Conservation (phyloP, 2,113 vertebrate species). For the Hippoglossus stenolepis region DNA sequence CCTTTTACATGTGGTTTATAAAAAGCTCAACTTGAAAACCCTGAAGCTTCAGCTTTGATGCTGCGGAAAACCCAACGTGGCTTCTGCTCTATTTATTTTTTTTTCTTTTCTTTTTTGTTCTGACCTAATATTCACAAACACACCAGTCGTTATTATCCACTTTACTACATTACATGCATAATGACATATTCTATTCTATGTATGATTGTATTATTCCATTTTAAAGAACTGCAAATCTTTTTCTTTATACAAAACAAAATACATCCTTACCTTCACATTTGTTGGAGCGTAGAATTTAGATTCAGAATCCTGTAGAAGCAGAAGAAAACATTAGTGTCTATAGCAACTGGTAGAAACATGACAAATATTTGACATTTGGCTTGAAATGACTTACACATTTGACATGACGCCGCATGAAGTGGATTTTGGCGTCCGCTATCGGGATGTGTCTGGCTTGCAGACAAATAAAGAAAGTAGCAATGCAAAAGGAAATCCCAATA, state of each 20-base stretch:
- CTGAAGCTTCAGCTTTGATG: conserved; percentile 36
- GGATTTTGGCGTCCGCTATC: accelerated
- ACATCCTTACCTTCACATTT: conserved; percentile 54
- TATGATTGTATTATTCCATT: not conserved
- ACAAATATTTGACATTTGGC: no score
- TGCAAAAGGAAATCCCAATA: conserved; percentile 47
- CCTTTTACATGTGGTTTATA: conserved; percentile 70
- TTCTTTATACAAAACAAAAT: not conserved
- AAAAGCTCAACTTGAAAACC: conserved; percentile 32
- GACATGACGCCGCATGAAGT: accelerated
- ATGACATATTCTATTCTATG: not conserved
- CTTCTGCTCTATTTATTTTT: not conserved
- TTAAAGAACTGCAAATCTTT: not conserved
- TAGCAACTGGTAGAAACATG: not conserved
- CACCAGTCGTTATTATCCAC: not conserved
- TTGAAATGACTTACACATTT: conserved; percentile 58
- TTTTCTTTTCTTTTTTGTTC: not conserved
- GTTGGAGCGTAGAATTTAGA: conserved; percentile 40
- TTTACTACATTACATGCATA: not conserved
- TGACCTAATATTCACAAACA: conserved; percentile 4
- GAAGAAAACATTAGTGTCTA: conserved; percentile 3
- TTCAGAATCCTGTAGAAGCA: accelerated
- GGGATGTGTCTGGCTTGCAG: not conserved
- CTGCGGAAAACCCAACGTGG: conserved; percentile 28
- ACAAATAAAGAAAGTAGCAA: conserved; percentile 13